Base-by-base conservation (phyloP, 2,797 vertebrate genomes). In the Anabas testudineus region DNA sequence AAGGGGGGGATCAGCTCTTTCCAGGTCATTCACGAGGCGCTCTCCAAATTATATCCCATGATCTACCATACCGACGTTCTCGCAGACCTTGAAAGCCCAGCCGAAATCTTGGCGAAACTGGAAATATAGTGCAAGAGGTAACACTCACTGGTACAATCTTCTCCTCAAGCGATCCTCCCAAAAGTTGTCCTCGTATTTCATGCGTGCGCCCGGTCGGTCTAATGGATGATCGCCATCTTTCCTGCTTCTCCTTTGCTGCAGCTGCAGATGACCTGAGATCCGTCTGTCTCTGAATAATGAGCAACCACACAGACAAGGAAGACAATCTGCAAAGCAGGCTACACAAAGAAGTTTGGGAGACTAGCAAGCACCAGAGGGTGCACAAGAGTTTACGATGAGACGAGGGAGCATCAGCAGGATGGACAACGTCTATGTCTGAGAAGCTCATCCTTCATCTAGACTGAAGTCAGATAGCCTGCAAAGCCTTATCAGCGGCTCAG, bases 251-350 rank as follows among this genome's bases (percentile, higher is more conserved):
- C 90, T 91, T 93, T 87, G 90, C 91, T 86, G 95, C 97, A 96
- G 96, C 97, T 97, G 97, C 96, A 97, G 97, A 98, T 98, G 97
- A 98, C 97, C 97, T 97, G 97, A 98, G 96, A 97, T 97, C 97
- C 95, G 96, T 97, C 96, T 97, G 96, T 97, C 96, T 97, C 96
- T 98, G 96, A 97, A 97, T 97, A 97, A 98, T 97, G 96, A 98
- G 96, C 96, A 96, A 97, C 95, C 95, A 95, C 95, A 97, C 91
- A 95, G 95, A 94, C 94, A 95, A 95, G 96, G 96, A 96, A 98
- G 96, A 97, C 96, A 97, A 96, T 97, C 96, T 97, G 95, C 95
- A 95, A 95, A 95, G 96, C 96, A 95, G 95, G 95, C 96, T 95
- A 95, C 96, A 96, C 93, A 94, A 94, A 95, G 94, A 95, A 95